phyloP scores from a whole-genome alignment of 2,797 vertebrate species.

The Hemibagrus guttatus region DNA sequence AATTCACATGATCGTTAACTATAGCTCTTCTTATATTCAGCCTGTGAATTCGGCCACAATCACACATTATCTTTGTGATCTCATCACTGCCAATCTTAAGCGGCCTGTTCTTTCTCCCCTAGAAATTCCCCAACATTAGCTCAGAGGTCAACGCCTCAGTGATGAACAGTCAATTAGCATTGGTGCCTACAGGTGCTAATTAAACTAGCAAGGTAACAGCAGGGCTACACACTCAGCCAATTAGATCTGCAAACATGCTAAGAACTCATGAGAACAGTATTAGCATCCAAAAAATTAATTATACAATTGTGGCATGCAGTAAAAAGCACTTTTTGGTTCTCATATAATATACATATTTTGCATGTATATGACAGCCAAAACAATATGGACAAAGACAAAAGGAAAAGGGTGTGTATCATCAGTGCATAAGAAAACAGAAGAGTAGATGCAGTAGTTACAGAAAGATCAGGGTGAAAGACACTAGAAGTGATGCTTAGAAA shows the following conservation, averaged over 20 bases:
- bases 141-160: slow-evolving; percentile 1
- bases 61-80: neutral
- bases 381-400: too few species aligned
- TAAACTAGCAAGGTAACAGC: neutral
- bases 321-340: neutral
- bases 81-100: slow-evolving; percentile 6
- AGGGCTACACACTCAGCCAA: neutral
- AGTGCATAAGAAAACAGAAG: neutral
- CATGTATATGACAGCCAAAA: neutral
- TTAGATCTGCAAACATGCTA: neutral
- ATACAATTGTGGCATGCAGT: neutral
- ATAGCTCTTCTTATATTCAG: slow-evolving; percentile 32
- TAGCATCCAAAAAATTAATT: neutral
- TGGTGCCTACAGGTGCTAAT: neutral
- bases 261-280: neutral
- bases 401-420: neutral
- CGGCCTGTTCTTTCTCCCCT: neutral
- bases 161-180: neutral
- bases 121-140: slow-evolving; percentile 3
- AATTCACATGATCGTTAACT: slow-evolving; percentile 54
- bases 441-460: neutral
- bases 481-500: neutral
- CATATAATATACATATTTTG: neutral
- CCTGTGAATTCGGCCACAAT: neutral
- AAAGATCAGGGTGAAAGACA: neutral